Conservation (phyloP, 1,140 invertebrate species). For the Eumeta japonica region DNA sequence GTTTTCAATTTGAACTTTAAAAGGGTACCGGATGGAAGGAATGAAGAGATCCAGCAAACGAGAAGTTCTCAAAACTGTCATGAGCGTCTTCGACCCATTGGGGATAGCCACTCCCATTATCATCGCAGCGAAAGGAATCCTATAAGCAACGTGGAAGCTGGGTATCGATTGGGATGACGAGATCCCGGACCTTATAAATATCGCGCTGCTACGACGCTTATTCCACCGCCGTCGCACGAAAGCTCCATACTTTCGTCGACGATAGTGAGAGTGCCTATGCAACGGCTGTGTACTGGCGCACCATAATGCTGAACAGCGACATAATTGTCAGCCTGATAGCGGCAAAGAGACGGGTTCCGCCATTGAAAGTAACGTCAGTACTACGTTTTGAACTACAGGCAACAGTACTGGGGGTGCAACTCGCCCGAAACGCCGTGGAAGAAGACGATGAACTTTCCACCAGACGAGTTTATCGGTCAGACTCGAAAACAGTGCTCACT, state of each 20-base stretch:
- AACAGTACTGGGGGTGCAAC: conserved; percentile 5
- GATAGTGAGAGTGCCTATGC: conserved; percentile 6
- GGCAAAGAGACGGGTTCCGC: conserved; percentile 2
- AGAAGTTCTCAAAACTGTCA: conserved; percentile 10
- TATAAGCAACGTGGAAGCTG: conserved; percentile 18
- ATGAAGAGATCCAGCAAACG: conserved; percentile 9
- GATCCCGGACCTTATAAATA: conserved; percentile 4
- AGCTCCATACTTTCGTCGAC: conserved; percentile 6
- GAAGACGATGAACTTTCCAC: too few relatives aligned
- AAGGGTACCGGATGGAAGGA: background rate
- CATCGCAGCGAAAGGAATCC: conserved; percentile 15
- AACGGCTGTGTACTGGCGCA: conserved; percentile 5
- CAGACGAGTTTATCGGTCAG: too few relatives aligned
- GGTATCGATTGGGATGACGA: conserved; percentile 18
- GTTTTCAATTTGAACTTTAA: conserved; percentile 1
- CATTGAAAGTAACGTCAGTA: background rate
- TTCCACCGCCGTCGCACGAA: background rate
- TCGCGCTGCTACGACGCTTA: background rate
- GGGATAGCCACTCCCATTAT: conserved; percentile 20
- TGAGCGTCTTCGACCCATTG: conserved; percentile 23
- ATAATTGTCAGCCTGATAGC: background rate
- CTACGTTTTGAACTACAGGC: conserved; percentile 8
- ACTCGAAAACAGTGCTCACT: too few relatives aligned
- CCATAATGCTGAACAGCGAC: too few relatives aligned
- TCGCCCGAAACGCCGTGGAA: too few relatives aligned